Evolutionary conservation across 2,113 vertebrate species (phyloP).

Genomic region (Callionymus lyra): DNA sequence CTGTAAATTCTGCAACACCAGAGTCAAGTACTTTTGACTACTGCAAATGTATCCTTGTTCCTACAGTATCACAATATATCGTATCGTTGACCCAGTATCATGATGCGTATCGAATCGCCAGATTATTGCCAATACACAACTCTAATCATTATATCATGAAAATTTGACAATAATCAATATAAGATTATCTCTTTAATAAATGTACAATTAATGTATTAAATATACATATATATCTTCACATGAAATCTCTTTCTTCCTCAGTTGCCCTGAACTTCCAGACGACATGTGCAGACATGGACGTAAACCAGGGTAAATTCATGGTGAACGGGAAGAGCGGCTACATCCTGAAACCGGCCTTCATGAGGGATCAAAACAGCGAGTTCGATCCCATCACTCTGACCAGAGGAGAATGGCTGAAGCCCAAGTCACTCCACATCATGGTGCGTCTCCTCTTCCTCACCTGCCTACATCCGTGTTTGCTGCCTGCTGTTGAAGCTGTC

Average conservation of each 20-base stretch:
- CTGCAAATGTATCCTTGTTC: too few relatives aligned
- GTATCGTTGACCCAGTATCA: too few relatives aligned
- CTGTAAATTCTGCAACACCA: too few relatives aligned
- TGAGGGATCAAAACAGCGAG: conserved; percentile 68
- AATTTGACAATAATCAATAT: too few relatives aligned
- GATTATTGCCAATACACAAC: too few relatives aligned
- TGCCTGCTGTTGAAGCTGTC: neutral
- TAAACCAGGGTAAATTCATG: conserved; percentile 85
- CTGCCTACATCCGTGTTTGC: neutral
- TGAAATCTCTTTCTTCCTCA: conserved; percentile 29
- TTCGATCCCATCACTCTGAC: conserved; percentile 80
- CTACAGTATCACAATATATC: too few relatives aligned
- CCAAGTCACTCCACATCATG: conserved; percentile 77
- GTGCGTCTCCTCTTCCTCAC: conserved; percentile 41
- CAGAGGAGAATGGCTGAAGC: conserved; percentile 77
- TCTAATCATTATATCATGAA: too few relatives aligned
- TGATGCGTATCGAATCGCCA: too few relatives aligned
- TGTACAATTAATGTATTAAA: too few relatives aligned
- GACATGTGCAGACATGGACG: conserved; percentile 75
- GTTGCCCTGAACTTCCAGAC: conserved; percentile 97
- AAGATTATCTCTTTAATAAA: too few relatives aligned
- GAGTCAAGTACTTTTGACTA: too few relatives aligned
- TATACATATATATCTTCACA: too few relatives aligned
- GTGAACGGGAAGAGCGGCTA: conserved; percentile 86
- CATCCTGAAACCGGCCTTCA: conserved; percentile 83